Evolutionary conservation across 2,113 vertebrate genomes (phyloP), one percentile per base, ranked within the genome.

Genomic region (Saiga tatarica): DNA sequence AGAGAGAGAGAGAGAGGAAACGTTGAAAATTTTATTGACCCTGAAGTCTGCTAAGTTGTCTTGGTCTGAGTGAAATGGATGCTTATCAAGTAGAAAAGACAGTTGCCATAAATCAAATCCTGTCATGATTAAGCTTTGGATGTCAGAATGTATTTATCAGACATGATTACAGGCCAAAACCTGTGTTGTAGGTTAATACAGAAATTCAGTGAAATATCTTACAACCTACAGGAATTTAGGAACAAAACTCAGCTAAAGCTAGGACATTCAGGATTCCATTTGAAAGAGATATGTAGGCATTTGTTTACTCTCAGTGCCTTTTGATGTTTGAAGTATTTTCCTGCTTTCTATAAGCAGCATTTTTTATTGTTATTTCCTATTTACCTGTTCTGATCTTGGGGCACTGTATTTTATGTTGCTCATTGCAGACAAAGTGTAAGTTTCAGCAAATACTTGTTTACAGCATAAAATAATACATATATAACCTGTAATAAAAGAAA

Each of bases 21-120:
- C 28, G 11, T 39, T 62, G 45, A 90, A 50, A 36, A 47, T 55
- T 85, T 84, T 93, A 91, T 78, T 97, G 94, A 98, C 86, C 36
- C 64, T 84, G 6, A 42, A 71, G n/a, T 59, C 91, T 82, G 26
- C 11, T 42, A 71, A 85, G 39, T 25, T 93, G 15, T 83, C 53
- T 82, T 62, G 25, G 60, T 84, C 60, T 90, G 39, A 23, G 42
- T 9, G 90, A 97, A 98, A 95, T 87, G 82, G 83, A 87, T 91
- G 83, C 7, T 94, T 67, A 60, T 96, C 94, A 79, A 71, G 45
- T 87, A 39, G 71, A 91, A 97, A 91, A 97, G 95, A 95, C 91
- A 98, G 60, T 83, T 95, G 67, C 85, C 89, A 97, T 98, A 98
- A 98, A 98, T 98, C 95, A 98, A 85, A 94, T 39, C 25, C 62